Conservation (phyloP, 2,113 vertebrate genomes). For the Eretmochelys imbricata region DNA sequence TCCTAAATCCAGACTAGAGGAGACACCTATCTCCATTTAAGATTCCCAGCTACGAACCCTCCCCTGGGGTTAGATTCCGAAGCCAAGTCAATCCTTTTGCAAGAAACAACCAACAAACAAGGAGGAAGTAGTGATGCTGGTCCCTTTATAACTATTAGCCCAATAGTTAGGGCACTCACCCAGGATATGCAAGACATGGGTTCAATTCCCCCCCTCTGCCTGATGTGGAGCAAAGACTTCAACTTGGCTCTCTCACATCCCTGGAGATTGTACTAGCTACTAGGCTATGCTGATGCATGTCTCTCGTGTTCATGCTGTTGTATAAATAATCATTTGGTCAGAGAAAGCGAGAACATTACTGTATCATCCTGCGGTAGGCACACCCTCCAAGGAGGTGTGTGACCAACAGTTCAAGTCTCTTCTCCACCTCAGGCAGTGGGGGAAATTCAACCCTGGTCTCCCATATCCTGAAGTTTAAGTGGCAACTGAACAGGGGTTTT, state of each 20-base stretch:
- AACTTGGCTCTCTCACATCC: background rate
- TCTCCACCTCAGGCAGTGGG: background rate
- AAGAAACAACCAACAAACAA: background rate
- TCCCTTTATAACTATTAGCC: background rate
- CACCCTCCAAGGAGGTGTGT: background rate
- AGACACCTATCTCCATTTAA: background rate
- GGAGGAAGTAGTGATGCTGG: background rate
- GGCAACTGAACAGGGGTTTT: background rate
- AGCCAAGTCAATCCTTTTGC: background rate
- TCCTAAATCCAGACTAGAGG: background rate
- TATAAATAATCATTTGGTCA: background rate
- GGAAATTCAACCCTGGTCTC: background rate
- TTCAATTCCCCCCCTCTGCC: background rate
- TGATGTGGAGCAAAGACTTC: background rate
- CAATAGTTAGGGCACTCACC: background rate
- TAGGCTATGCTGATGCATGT: background rate
- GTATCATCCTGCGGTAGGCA: background rate
- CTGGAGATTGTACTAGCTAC: background rate
- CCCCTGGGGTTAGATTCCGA: background rate
- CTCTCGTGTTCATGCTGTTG: background rate
- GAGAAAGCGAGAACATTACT: background rate
- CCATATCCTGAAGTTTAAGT: background rate
- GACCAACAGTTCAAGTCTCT: background rate
- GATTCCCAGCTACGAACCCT: background rate
- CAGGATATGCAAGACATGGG: background rate